These are phyloP conservation scores for Tetramorium simillimum DNA, from an alignment of 1,140 invertebrate genomes.

Conservation along the genomic window DNA sequence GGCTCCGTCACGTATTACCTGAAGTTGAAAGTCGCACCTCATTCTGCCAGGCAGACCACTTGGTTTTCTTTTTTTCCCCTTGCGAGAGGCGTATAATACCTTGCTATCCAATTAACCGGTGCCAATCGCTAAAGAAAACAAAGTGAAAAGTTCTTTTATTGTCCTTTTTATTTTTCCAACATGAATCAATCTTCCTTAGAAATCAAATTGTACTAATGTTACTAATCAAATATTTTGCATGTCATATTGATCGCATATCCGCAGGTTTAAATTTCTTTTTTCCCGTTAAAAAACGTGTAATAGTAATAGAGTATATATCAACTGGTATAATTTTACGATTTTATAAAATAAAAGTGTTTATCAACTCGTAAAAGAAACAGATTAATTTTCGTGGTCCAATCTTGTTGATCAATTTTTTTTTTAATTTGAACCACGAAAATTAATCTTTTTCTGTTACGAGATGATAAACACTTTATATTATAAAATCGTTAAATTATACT, in stretches of 20 bases:
- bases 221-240: background rate
- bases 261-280: background rate
- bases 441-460: background rate
- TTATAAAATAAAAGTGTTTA: background rate
- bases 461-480: background rate
- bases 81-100: constrained; percentile 28
- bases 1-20: constrained; percentile 39
- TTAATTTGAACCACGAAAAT: background rate
- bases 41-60: background rate
- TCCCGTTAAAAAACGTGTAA: background rate
- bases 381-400: background rate
- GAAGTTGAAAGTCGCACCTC: constrained; percentile 47
- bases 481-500: background rate
- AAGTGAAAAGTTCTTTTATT: background rate
- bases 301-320: background rate
- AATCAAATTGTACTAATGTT: background rate
- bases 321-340: background rate
- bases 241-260: background rate
- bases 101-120: constrained; percentile 46
- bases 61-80: background rate
- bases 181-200: background rate
- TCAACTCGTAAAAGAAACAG: background rate
- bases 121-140: constrained; percentile 22
- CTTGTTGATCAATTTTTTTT: background rate
- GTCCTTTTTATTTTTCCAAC: constrained; percentile 1